These are phyloP conservation scores for Zonotrichia leucophrys DNA, from an alignment of 2,113 vertebrate genomes.

Conservation along the genomic window DNA sequence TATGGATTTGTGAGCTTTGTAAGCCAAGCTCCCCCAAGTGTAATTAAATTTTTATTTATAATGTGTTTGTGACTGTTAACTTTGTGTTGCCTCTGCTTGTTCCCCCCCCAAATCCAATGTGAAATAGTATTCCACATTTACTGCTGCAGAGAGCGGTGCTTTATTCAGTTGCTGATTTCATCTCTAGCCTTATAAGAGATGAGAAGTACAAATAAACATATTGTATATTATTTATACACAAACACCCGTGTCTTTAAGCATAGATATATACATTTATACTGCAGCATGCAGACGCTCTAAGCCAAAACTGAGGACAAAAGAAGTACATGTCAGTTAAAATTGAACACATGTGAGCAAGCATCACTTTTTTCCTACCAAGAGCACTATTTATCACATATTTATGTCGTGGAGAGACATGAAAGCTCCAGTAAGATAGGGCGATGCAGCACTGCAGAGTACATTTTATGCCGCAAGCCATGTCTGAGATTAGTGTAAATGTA, in stretches of 20 bases:
- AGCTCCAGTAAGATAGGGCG: neutral
- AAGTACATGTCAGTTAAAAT: constrained; percentile 25
- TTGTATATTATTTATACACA: constrained; percentile 56
- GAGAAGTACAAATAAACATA: constrained; percentile 63
- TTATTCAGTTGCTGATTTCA: constrained; percentile 48
- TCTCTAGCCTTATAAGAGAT: constrained; percentile 54
- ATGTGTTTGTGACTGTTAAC: constrained; percentile 73
- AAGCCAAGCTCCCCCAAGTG: constrained; percentile 75
- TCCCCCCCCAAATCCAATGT: neutral
- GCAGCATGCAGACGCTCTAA: neutral
- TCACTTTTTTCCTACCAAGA: constrained; percentile 25
- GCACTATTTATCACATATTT: constrained; percentile 54
- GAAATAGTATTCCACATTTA: constrained; percentile 55
- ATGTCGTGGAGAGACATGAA: neutral
- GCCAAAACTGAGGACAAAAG: constrained; percentile 62
- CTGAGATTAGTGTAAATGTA: constrained; percentile 40
- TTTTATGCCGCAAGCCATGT: constrained; percentile 29
- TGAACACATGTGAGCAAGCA: constrained; percentile 51
- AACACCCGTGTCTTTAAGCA: constrained; percentile 1
- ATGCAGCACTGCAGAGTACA: constrained; percentile 6
- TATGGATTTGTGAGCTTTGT: constrained; percentile 76
- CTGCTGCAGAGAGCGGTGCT: neutral
- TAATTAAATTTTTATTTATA: constrained; percentile 83
- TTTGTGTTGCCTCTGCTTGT: constrained; percentile 64
- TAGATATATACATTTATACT: neutral